phyloP scores from a whole-genome alignment of 2,888 invertebrate species.

The Heliconius aoede region DNA sequence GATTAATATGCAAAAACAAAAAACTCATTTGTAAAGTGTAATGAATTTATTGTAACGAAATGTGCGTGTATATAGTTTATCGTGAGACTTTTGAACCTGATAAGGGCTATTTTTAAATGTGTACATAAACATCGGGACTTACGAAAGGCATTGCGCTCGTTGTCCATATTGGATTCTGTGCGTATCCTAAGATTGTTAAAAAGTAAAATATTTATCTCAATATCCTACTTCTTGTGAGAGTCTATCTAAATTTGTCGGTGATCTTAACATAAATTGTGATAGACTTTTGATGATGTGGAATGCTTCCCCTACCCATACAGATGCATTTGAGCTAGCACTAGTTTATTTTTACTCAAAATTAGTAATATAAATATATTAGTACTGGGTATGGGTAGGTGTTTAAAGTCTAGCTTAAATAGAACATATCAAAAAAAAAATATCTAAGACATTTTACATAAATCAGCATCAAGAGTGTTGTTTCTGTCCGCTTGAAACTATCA shows the following conservation, averaged over 20 bases:
- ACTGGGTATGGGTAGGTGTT: conserved; percentile 65
- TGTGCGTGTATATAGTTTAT: conserved; percentile 83
- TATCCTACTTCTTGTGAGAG: conserved; percentile 67
- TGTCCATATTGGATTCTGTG: conserved; percentile 82
- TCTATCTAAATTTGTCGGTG: conserved; percentile 80
- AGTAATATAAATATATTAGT: conserved; percentile 32
- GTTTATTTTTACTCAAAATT: conserved; percentile 58
- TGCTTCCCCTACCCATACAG: conserved; percentile 62
- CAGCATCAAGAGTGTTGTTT: conserved; percentile 69
- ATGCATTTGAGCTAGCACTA: conserved; percentile 73
- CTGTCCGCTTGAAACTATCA: conserved; percentile 74
- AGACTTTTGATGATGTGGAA: conserved; percentile 71
- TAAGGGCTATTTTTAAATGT: conserved; percentile 79
- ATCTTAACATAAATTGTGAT: conserved; percentile 81
- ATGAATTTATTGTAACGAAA: conserved; percentile 82
- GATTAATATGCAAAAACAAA: conserved; percentile 75
- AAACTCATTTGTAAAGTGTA: conserved; percentile 83
- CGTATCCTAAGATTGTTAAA: conserved; percentile 79
- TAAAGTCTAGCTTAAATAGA: conserved; percentile 74
- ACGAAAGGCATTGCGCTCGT: conserved; percentile 70
- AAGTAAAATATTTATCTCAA: conserved; percentile 82
- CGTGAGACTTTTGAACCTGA: conserved; percentile 77
- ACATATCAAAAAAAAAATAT: conserved; percentile 48
- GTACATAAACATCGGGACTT: conserved; percentile 81
- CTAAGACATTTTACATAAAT: conserved; percentile 52